Evolutionary conservation across 2,797 vertebrate genomes (phyloP), one percentile per base, ranked within the genome.

Genomic region (Melanotaenia boesemani): DNA sequence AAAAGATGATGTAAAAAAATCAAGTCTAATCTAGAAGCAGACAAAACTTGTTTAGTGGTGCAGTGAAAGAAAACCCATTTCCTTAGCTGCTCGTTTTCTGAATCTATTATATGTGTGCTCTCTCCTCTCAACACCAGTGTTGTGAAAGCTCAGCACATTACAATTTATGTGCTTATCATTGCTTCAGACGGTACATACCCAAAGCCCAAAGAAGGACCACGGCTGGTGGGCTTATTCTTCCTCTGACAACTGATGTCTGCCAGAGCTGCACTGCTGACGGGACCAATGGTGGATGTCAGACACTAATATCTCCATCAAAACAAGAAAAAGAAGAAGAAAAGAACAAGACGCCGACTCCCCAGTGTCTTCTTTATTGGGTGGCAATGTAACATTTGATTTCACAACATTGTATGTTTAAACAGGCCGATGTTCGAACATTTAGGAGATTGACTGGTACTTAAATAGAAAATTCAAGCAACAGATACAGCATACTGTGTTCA

Each of bases 301-400:
- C 59, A 70, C 9, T 77, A 76, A 72, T 76, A 78, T 72, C 67
- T 77, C 59, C 56, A 54, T 57, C 65, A 72, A 67, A 22, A 37
- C 4, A 9, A 22, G 9, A 48, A 48, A 48, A 48, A 58, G 12
- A 0, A 5, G 0, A 48, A 4, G 3, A 65, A 54, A 63, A 61
- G 72, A 75, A 63, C 55, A 72, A 24, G 34, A 84, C 9, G 11
- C 66, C 46, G 0, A 46, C 37, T 73, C 39, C 68, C 50, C 67
- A 6, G 20, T 59, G 63, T 77, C 64, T 52, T 82, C 68, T 90
- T 90, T 89, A 90, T 82, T 88, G 36, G 56, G 46, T 20, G 39
- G 71, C 52, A 77, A 66, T 76, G 72, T 56, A 74, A 78, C 26
- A 6, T 37, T 36, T 59, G n/a, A 64, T 57, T 48, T 28, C 15